Conservation (phyloP, 2,888 invertebrate species). For the Mongoloraphidia duomilia region DNA sequence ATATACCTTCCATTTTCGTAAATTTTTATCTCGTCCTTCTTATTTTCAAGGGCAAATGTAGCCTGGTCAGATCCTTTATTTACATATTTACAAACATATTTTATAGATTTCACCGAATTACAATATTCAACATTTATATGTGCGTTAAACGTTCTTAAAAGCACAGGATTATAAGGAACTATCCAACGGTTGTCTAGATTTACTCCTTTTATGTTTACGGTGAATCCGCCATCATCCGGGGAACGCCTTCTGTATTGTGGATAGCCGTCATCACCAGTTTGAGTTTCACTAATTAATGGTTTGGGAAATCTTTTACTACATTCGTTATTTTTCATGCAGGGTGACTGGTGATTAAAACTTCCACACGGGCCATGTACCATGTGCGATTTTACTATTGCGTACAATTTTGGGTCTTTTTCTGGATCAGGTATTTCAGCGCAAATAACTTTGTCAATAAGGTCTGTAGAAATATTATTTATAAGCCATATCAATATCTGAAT, state of each 20-base stretch:
- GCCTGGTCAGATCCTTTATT: constrained; percentile 3
- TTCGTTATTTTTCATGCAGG: constrained; percentile 21
- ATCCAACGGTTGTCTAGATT: constrained; percentile 3
- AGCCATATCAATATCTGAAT: constrained; percentile 5
- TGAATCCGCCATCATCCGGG: constrained; percentile 1
- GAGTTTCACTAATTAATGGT: constrained; percentile 19
- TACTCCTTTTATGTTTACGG: background rate
- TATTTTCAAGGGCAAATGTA: background rate
- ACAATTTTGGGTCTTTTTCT: constrained; percentile 10
- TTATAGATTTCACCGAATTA: constrained; percentile 1
- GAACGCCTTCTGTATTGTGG: constrained; percentile 19
- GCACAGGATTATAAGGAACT: constrained; percentile 2
- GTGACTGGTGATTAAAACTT: background rate
- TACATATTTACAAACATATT: background rate
- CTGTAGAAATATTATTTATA: constrained; percentile 6
- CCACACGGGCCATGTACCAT: constrained; percentile 3
- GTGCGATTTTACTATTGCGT: background rate
- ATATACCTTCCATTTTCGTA: constrained; percentile 1
- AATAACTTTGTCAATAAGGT: constrained; percentile 17
- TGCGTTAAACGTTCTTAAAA: background rate
- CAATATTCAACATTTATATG: constrained; percentile 2
- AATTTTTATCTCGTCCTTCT: background rate
- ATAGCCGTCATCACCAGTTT: constrained; percentile 20
- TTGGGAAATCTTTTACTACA: constrained; percentile 26
- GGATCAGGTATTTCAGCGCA: constrained; percentile 21